phyloP scores from a whole-genome alignment of 2,797 vertebrate genomes.

The Ispidina lecontei region DNA sequence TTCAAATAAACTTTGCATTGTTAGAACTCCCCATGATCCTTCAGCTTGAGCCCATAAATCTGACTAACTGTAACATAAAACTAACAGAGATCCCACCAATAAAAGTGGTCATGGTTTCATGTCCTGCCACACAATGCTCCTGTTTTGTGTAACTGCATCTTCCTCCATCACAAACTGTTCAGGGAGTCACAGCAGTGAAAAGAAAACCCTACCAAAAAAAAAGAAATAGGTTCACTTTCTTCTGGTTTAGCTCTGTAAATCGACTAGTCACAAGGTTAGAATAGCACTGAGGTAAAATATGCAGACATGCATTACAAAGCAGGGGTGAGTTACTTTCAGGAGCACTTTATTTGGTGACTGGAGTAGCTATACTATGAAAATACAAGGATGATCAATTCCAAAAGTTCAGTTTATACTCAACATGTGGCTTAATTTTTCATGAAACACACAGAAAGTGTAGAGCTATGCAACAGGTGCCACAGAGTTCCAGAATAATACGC shows the following conservation, averaged over 20 bases:
- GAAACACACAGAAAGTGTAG: not conserved
- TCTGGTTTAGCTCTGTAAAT: not conserved
- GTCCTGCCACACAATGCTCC: not conserved
- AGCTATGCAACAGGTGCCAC: not conserved
- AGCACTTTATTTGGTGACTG: not conserved
- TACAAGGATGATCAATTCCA: not conserved
- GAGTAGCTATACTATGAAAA: not conserved
- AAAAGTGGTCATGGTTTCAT: rapidly evolving
- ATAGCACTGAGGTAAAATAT: not conserved
- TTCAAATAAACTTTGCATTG: not conserved
- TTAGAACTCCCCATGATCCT: not conserved
- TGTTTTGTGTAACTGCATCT: not conserved
- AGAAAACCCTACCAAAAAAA: not conserved
- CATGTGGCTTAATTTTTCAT: not conserved
- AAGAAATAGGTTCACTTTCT: not conserved
- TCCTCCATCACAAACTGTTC: not conserved
- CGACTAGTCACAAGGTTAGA: not conserved
- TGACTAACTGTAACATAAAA: not conserved
- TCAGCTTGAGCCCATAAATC: not conserved
- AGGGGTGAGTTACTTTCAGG: not conserved
- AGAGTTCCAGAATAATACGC: not conserved
- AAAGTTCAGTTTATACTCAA: not conserved
- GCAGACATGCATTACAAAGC: not conserved
- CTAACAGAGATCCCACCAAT: not conserved
- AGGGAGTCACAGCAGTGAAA: not conserved